phyloP scores from a whole-genome alignment of 2,888 invertebrate species.

The Callyntrura sp. region DNA sequence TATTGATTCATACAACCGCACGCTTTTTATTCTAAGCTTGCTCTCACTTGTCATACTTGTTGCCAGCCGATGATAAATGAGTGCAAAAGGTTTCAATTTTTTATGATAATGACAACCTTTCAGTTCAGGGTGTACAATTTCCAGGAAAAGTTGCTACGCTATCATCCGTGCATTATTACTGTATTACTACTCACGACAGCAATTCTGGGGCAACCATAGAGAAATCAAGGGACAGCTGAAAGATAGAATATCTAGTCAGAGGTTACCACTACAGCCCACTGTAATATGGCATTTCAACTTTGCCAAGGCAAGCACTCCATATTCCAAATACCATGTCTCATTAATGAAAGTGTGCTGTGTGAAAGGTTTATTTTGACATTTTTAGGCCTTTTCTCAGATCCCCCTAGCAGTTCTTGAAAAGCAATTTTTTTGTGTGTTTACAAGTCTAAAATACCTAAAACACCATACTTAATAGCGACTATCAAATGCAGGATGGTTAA shows the following conservation, averaged over 20 bases:
- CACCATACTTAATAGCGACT: too few relatives aligned
- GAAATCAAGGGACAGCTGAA: not conserved
- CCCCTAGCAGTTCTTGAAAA: too few relatives aligned
- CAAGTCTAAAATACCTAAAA: too few relatives aligned
- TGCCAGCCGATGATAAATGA: constrained; percentile 77
- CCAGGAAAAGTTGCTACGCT: not conserved
- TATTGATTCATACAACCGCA: too few relatives aligned
- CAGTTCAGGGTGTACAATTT: not conserved
- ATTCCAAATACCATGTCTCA: too few relatives aligned
- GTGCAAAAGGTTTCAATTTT: constrained; percentile 63
- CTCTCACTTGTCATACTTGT: constrained; percentile 74
- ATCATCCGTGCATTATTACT: not conserved
- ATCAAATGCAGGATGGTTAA: not conserved
- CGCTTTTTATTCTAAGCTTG: constrained; percentile 41
- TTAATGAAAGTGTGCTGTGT: too few relatives aligned
- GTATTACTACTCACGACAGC: not conserved
- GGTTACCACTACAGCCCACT: too few relatives aligned
- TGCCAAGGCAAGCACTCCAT: too few relatives aligned
- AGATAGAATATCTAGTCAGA: not conserved
- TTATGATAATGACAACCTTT: constrained; percentile 54
- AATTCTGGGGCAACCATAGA: not conserved
- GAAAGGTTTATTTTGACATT: too few relatives aligned
- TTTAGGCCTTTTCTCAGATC: too few relatives aligned
- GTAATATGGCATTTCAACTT: too few relatives aligned
- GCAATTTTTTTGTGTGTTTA: too few relatives aligned